These are phyloP conservation scores for Strix uralensis DNA, from an alignment of 2,113 vertebrate species.

Conservation along the genomic window DNA sequence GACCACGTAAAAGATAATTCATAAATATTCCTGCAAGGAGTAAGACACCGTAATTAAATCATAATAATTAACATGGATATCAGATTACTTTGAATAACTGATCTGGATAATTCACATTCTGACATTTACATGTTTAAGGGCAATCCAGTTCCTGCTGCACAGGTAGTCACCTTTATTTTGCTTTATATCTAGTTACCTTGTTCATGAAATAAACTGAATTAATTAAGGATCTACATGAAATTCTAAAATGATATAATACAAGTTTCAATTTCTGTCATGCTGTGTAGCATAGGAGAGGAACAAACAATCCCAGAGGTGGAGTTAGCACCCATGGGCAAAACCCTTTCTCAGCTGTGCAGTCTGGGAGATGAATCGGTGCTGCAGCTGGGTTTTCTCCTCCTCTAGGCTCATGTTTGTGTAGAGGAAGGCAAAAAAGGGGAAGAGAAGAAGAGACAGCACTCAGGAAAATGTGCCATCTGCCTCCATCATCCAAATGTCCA, in stretches of 20 bases:
- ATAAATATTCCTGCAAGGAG: constrained; percentile 65
- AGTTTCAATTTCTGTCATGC: not conserved
- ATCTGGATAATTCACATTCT: constrained; percentile 38
- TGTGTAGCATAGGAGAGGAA: not conserved
- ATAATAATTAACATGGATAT: constrained; percentile 62
- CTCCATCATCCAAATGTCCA: not conserved
- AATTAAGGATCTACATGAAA: not conserved
- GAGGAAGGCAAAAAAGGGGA: not conserved
- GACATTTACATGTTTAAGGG: not conserved
- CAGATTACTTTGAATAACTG: constrained; percentile 23
- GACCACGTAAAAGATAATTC: constrained; percentile 57
- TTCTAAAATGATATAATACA: not conserved
- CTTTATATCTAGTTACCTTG: not conserved
- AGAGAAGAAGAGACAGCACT: not conserved
- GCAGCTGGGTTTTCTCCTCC: not conserved
- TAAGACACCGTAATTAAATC: constrained; percentile 71
- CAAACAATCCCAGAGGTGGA: not conserved
- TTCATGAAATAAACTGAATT: not conserved
- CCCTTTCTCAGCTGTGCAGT: not conserved
- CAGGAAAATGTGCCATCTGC: not conserved
- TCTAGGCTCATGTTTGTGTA: not conserved
- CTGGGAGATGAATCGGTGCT: fast-evolving
- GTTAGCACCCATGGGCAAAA: not conserved
- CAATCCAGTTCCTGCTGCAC: not conserved
- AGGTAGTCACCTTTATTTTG: not conserved